Conservation (phyloP, 2,113 vertebrate species). For the Sceloporus tristichus region DNA sequence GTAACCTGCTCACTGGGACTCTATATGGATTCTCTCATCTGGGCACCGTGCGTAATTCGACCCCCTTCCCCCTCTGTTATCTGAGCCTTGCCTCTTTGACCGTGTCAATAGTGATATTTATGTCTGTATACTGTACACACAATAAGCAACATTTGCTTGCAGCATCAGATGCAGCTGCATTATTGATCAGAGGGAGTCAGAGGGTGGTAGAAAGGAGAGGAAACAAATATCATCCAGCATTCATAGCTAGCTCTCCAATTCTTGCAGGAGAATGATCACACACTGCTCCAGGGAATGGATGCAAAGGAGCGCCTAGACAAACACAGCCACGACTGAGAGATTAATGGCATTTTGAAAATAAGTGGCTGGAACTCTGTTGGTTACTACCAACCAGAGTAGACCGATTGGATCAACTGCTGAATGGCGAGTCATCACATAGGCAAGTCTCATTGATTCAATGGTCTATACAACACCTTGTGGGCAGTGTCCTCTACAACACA, state of each 20-base stretch:
- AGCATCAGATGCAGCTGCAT: neutral
- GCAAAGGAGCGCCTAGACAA: slow-evolving; percentile 49
- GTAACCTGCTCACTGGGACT: slow-evolving; percentile 42
- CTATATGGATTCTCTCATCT: neutral
- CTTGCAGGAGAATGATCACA: slow-evolving; percentile 30
- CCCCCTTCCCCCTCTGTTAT: neutral
- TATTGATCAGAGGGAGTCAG: neutral
- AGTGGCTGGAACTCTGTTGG: too few relatives aligned
- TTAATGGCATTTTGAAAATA: slow-evolving; percentile 28
- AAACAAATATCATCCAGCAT: neutral
- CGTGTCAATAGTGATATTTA: slow-evolving; percentile 33
- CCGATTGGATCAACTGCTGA: too few relatives aligned
- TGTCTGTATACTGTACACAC: slow-evolving; percentile 35
- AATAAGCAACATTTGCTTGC: slow-evolving; percentile 30
- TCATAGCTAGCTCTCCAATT: neutral
- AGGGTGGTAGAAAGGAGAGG: neutral
- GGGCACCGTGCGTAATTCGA: slow-evolving; percentile 35
- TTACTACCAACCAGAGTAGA: too few relatives aligned
- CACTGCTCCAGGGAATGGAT: slow-evolving; percentile 4
- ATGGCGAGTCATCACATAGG: too few relatives aligned
- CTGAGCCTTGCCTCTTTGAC: slow-evolving; percentile 36
- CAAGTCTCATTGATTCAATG: too few relatives aligned
- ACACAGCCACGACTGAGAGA: slow-evolving; percentile 56
- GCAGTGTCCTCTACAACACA: too few relatives aligned
- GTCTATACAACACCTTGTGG: too few relatives aligned